phyloP scores from a whole-genome alignment of 2,113 vertebrate genomes.

The Ifrita kowaldi region DNA sequence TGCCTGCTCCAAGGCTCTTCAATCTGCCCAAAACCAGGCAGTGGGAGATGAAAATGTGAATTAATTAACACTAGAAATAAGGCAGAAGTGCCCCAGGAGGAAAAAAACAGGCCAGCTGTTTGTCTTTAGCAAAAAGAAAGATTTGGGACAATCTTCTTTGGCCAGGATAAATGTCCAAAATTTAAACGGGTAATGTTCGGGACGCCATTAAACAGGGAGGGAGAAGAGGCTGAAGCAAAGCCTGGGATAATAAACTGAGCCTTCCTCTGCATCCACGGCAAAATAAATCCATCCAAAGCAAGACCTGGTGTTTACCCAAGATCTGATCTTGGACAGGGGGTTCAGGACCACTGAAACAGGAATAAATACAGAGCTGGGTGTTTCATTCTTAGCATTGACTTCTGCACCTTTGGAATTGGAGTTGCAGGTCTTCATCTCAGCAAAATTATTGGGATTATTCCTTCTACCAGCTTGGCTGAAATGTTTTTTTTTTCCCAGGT shows the following conservation, averaged over 20 bases:
- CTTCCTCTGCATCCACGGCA: background rate
- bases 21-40: accelerated
- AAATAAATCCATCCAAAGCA: background rate
- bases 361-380: background rate
- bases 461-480: background rate
- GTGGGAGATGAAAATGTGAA: background rate
- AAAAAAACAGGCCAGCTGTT: background rate
- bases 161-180: background rate
- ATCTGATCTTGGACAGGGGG: background rate
- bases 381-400: background rate
- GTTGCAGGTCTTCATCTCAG: background rate
- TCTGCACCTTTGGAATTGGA: background rate
- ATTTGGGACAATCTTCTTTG: accelerated
- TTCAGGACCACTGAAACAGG: background rate
- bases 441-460: background rate
- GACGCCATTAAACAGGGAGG: background rate
- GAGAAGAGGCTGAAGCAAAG: background rate
- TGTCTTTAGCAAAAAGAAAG: background rate
- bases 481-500: background rate
- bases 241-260: background rate
- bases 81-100: background rate
- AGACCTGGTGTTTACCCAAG: background rate
- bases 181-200: background rate
- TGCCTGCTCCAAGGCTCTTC: background rate
- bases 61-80: background rate